Evolutionary conservation across 2,888 invertebrate genomes (phyloP), one percentile per base, ranked within the genome.

Genomic region (Acanthosepion lycidas): DNA sequence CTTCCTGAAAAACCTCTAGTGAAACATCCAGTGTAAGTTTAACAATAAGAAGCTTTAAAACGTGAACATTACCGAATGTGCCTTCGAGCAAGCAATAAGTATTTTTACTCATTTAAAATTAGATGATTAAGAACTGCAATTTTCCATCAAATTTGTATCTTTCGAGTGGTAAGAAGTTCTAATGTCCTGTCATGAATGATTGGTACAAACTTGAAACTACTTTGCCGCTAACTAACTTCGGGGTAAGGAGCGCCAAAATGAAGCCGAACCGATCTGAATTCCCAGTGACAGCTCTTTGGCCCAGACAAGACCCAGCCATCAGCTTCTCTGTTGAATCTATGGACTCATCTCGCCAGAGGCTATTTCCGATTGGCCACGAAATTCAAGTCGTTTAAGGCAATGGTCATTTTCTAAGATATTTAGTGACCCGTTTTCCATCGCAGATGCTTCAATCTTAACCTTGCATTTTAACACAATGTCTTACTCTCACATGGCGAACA

Each of bases 201-300:
- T 78, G 28, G 78, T 78, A 28, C n/a, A n/a, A 78, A 78, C 78
- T 78, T 78, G 28, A 28, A 78, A n/a, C 9, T 78, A n/a, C 8
- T 78, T 78, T 28, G 78, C 78, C 78, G 6, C 28, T 78, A 78
- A 78, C n/a, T 78, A 78, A n/a, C 78, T 78, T 78, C 42, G 78
- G 78, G 9, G n/a, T 28, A 78, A 78, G n/a, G 28, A 6, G 0
- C 78, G 78, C 78, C 78, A 78, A 78, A 28, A 28, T n/a, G n/a
- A 78, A 64, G 26, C 26, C 4, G 8, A 28, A 28, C 64, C 64
- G 64, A 64, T 23, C 26, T 26, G 28, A 12, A 78, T 78, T 78
- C n/a, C 15, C 78, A 78, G n/a, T 78, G 78, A 78, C 78, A 78
- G 78, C n/a, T 78, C 78, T n/a, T 78, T 78, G 78, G 78, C 78